Conservation (phyloP, 2,113 vertebrate genomes). For the Marmota monax region DNA sequence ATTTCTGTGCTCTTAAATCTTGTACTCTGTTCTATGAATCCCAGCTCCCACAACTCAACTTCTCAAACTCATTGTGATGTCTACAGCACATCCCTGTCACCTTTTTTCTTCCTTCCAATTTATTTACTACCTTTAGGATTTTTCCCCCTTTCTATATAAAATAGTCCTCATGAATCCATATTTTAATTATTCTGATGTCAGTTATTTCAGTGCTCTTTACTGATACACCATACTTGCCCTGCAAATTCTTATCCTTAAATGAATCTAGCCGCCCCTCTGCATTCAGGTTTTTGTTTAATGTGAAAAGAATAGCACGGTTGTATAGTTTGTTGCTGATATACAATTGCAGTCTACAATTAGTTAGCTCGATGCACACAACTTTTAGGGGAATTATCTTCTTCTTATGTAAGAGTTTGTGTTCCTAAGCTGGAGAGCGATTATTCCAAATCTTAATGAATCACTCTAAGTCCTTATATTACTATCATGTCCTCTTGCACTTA, state of each 20-base stretch:
- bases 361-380: neutral
- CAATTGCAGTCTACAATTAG: neutral
- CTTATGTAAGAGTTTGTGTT: neutral
- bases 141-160: too few species aligned
- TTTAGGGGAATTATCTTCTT: neutral
- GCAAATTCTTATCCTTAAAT: neutral
- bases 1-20: neutral
- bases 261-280: neutral
- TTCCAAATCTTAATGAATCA: neutral
- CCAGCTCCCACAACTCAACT: neutral
- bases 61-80: neutral
- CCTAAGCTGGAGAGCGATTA: neutral
- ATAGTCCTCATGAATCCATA: too few species aligned
- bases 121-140: neutral
- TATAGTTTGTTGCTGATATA: neutral
- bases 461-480: neutral
- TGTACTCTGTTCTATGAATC: neutral
- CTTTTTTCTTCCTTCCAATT: neutral
- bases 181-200: neutral
- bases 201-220: neutral
- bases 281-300: neutral
- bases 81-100: neutral
- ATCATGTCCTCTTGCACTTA: neutral
- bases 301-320: neutral
- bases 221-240: neutral